phyloP scores from a whole-genome alignment of 2,888 invertebrate genomes.

The Antitype chi region DNA sequence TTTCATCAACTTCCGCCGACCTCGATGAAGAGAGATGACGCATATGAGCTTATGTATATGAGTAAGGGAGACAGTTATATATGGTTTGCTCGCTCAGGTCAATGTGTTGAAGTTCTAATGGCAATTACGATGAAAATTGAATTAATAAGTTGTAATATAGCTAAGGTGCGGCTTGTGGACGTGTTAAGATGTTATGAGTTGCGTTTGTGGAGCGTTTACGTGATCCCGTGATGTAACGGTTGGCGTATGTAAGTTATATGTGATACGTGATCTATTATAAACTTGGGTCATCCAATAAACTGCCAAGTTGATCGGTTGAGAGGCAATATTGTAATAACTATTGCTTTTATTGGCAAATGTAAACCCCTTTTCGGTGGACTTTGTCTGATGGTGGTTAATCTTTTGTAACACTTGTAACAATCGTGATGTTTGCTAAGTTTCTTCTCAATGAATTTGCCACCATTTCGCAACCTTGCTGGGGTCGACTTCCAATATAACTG shows the following conservation, averaged over 20 bases:
- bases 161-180: slow-evolving; percentile 29
- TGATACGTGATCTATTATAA: neutral
- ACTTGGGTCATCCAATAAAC: neutral
- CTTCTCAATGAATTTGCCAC: neutral
- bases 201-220: slow-evolving; percentile 10
- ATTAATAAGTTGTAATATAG: slow-evolving; percentile 64
- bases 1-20: slow-evolving; percentile 57
- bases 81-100: slow-evolving; percentile 54
- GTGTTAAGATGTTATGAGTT: slow-evolving; percentile 36
- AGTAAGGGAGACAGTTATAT: slow-evolving; percentile 35
- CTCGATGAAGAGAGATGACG: slow-evolving; percentile 33
- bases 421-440: neutral
- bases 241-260: neutral
- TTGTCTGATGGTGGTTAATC: neutral
- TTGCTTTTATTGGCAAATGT: neutral
- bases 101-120: slow-evolving; percentile 63
- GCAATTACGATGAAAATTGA: slow-evolving; percentile 63
- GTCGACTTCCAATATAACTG: neutral
- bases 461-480: neutral
- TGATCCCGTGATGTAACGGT: neutral
- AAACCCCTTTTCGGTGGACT: neutral
- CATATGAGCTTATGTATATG: slow-evolving; percentile 20
- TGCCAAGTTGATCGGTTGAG: neutral
- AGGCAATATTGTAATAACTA: neutral
- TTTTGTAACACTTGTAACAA: neutral